These are phyloP conservation scores for Erannis defoliaria DNA, from an alignment of 2,888 invertebrate genomes.

Conservation along the genomic window DNA sequence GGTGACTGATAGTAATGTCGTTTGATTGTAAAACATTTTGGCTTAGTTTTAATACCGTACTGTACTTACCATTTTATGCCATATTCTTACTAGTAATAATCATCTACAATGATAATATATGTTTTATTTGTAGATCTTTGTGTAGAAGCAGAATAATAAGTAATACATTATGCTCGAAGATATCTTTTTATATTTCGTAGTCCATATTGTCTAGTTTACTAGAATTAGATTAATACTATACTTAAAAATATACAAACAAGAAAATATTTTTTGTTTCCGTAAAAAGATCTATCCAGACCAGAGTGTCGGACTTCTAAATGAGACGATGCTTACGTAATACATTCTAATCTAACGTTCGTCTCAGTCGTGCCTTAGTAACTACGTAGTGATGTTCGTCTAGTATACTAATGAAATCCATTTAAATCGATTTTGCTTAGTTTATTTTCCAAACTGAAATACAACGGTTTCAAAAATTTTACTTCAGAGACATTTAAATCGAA, in stretches of 20 bases:
- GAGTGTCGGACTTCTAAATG: slow-evolving; percentile 20
- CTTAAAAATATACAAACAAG: not conserved
- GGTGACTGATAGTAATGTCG: slow-evolving; percentile 19
- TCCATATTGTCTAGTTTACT: no score
- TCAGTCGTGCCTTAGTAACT: slow-evolving; percentile 41
- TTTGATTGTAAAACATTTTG: slow-evolving; percentile 30
- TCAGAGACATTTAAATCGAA: no score
- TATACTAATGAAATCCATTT: slow-evolving; percentile 9
- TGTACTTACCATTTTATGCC: not conserved
- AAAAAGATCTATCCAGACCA: slow-evolving; percentile 15
- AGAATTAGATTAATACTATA: no score
- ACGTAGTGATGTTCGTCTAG: slow-evolving; percentile 11
- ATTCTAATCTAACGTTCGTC: slow-evolving; percentile 45
- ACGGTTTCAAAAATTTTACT: not conserved
- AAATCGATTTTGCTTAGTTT: not conserved
- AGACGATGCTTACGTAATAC: slow-evolving; percentile 45
- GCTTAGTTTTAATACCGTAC: slow-evolving; percentile 22
- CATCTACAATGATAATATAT: not conserved
- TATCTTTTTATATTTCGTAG: no score
- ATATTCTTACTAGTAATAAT: not conserved
- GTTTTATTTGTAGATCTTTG: no score
- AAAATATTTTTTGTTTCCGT: not conserved
- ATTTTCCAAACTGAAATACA: not conserved
- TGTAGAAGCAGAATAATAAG: no score
- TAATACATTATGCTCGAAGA: no score